phyloP scores from a whole-genome alignment of 2,888 invertebrate genomes.

The Tanaodytes sp. region DNA sequence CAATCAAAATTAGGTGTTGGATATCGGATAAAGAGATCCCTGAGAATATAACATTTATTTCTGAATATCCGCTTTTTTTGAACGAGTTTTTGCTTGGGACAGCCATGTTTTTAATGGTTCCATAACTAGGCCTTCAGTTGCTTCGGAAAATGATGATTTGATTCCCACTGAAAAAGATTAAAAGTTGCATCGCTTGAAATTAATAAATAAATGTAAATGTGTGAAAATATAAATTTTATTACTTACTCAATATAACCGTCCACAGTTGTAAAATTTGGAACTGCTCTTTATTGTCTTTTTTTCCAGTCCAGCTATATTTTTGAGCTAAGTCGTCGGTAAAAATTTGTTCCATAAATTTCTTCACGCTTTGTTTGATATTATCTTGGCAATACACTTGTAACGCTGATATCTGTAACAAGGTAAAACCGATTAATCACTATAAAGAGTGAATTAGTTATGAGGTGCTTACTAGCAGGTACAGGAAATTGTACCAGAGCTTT shows the following conservation, averaged over 20 bases:
- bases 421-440: too few relatives aligned
- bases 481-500: too few relatives aligned
- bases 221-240: background rate
- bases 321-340: background rate
- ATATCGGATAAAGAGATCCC: too few relatives aligned
- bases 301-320: slow-evolving; percentile 9
- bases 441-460: too few relatives aligned
- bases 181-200: too few relatives aligned
- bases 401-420: too few relatives aligned
- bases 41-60: too few relatives aligned
- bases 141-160: background rate
- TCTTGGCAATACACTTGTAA: background rate
- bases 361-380: background rate
- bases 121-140: background rate
- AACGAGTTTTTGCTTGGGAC: slow-evolving; percentile 3
- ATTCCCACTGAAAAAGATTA: background rate
- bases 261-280: background rate
- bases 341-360: background rate
- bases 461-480: too few relatives aligned
- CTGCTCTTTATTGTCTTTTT: slow-evolving; percentile 3
- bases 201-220: too few relatives aligned
- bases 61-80: too few relatives aligned
- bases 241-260: slow-evolving; percentile 8
- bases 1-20: too few relatives aligned
- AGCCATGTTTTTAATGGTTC: slow-evolving; percentile 2